phyloP scores from a whole-genome alignment of 2,797 vertebrate genomes.

The Pipistrellus kuhlii region DNA sequence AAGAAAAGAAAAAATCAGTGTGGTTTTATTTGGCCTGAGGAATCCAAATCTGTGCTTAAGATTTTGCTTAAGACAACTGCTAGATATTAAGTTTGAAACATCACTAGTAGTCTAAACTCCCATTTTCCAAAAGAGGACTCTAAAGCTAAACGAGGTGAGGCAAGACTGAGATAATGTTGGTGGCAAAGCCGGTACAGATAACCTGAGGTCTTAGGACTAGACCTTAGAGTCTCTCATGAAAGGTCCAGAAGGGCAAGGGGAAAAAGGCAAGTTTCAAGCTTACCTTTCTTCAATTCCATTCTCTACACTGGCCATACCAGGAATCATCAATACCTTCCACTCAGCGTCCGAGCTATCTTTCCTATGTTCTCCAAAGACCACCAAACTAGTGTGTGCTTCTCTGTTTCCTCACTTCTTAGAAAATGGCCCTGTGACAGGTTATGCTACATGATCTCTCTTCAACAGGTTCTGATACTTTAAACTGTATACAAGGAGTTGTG shows the following conservation, averaged over 20 bases:
- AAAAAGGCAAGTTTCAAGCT: slow-evolving; percentile 5
- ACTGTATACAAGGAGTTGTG: not conserved
- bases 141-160: not conserved
- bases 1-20: not conserved
- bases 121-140: not conserved
- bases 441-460: not conserved
- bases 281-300: slow-evolving; percentile 13
- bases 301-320: not conserved
- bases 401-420: slow-evolving; percentile 28
- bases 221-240: not conserved
- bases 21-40: not conserved
- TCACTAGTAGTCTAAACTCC: not conserved
- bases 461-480: slow-evolving; percentile 10
- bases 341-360: not conserved
- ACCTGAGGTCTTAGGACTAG: not conserved
- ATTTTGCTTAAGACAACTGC: not conserved
- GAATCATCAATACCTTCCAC: not conserved
- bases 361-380: slow-evolving; percentile 15
- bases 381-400: not conserved
- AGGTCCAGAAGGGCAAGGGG: not conserved
- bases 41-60: not conserved
- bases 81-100: slow-evolving; percentile 36
- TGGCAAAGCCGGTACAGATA: not conserved
- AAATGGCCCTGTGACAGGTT: not conserved
- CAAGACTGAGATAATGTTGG: not conserved